Base-by-base conservation (phyloP, 1,140 invertebrate species). In the Fopius arisanus region DNA sequence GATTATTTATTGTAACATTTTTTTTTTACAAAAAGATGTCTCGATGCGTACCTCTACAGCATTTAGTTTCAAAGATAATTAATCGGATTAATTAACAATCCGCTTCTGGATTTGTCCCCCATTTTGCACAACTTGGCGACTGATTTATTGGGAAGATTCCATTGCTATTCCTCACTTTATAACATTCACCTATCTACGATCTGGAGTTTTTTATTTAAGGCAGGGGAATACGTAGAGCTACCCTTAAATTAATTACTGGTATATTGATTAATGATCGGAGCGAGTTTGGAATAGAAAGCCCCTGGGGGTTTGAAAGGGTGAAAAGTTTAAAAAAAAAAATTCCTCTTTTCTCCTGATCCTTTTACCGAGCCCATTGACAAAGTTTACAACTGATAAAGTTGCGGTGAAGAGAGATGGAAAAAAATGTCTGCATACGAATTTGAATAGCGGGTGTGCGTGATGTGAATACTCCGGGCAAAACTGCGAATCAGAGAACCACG, bases 401-500 rank as follows among this genome's bases (percentile, higher is more conserved):
- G 16, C 26, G 14, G 23, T 26, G 5, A 62, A 29, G 26, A 62
- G 23, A 28, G 0, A 23, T 26, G 12, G n/a, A n/a, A 59, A 14
- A 26, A 6, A 21, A 62, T 4, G 23, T 26, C 14, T 1, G 3
- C 5, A 1, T 6, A 7, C 23, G 1, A 26, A 5, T 14, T 62
- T 23, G 40, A 7, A 33, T n/a, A n/a, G 16, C 21, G 14, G 10
- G 51, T 59, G 14, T 28, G 23, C 33, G 33, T 62, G 26, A 9
- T 14, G n/a, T 26, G 28, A 21, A 29, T 37, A 70, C 21, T 70
- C 69, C 59, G 40, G 62, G 54, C 54, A 33, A 29, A 21, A 40
- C 43, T n/a, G 33, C 63, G 19, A 66, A 66, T 33, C n/a, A n/a
- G n/a, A n/a, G n/a, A n/a, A n/a, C n/a, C n/a, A 59, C 21, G 51